Conservation (phyloP, 1,140 invertebrate genomes). For the Apolygus lucorum region DNA sequence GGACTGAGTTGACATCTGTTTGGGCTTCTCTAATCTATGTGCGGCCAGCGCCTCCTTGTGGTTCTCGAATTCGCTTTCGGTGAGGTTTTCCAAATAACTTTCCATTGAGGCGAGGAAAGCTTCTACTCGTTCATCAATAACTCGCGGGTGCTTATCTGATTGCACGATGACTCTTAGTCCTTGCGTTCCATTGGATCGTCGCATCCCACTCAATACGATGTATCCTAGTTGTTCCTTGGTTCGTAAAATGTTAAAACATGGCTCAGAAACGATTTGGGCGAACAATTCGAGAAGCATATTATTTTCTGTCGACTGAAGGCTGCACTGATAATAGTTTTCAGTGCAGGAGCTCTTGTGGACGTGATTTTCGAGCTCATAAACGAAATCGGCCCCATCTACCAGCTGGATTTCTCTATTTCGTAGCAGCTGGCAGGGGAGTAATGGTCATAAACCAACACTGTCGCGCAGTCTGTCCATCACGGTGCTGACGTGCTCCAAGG, state of each 20-base stretch:
- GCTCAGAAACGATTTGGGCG: constrained; percentile 80
- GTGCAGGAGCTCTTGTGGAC: constrained; percentile 82
- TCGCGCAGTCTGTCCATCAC: constrained; percentile 56
- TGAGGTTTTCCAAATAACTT: constrained; percentile 60
- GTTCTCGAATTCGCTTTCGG: constrained; percentile 70
- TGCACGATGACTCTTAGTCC: constrained; percentile 84
- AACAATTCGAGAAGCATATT: constrained; percentile 83
- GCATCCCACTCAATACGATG: constrained; percentile 80
- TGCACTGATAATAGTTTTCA: constrained; percentile 80
- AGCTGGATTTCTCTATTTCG: constrained; percentile 75
- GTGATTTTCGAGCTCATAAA: constrained; percentile 63
- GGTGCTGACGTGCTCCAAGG: constrained; percentile 54
- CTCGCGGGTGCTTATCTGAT: constrained; percentile 72
- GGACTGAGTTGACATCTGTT: constrained; percentile 63
- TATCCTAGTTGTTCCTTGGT: constrained; percentile 89
- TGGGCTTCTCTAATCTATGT: constrained; percentile 80
- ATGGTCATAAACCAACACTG: constrained; percentile 49
- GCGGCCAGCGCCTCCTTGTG: constrained; percentile 73
- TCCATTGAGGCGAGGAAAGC: constrained; percentile 69
- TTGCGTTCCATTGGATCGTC: constrained; percentile 71
- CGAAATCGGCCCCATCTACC: constrained; percentile 65
- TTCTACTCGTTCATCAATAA: constrained; percentile 79
- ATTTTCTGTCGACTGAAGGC: constrained; percentile 61
- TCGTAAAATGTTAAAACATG: constrained; percentile 81
- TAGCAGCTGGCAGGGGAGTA: constrained; percentile 70